These are phyloP conservation scores for Seira musarum DNA, from an alignment of 2,888 invertebrate species.

Conservation along the genomic window DNA sequence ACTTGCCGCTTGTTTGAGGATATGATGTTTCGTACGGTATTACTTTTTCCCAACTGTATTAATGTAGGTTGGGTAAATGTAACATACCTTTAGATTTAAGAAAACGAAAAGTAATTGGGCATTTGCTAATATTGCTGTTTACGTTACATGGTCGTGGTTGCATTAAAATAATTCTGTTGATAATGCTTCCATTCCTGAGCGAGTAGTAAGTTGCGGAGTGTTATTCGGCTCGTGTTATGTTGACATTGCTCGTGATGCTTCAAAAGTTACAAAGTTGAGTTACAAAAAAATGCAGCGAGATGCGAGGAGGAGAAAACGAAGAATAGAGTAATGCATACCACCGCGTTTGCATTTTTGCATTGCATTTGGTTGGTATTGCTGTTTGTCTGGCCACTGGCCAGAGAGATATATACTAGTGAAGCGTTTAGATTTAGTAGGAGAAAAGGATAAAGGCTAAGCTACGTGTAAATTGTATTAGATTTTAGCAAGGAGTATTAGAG, in stretches of 20 bases:
- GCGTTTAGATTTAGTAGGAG: background rate
- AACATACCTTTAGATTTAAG: background rate
- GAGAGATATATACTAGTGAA: background rate
- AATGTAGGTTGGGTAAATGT: background rate
- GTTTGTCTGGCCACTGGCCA: too few relatives aligned
- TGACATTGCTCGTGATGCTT: background rate
- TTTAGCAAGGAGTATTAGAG: too few relatives aligned
- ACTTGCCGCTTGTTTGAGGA: background rate
- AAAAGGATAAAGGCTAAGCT: background rate
- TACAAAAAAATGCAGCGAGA: background rate
- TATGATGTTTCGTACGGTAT: too few relatives aligned
- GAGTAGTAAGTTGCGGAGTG: too few relatives aligned
- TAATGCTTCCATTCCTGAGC: too few relatives aligned
- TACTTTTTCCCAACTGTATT: too few relatives aligned
- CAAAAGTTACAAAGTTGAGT: background rate
- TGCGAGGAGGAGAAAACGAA: background rate
- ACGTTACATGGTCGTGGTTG: background rate
- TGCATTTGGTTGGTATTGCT: too few relatives aligned
- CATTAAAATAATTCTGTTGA: too few relatives aligned
- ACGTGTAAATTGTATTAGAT: background rate
- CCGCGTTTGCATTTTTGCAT: too few relatives aligned
- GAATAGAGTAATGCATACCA: background rate
- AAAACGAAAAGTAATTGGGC: too few relatives aligned
- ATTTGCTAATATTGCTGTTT: background rate
- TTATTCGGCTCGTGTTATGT: too few relatives aligned